phyloP scores from a whole-genome alignment of 2,797 vertebrate species.

The Argya squamiceps region DNA sequence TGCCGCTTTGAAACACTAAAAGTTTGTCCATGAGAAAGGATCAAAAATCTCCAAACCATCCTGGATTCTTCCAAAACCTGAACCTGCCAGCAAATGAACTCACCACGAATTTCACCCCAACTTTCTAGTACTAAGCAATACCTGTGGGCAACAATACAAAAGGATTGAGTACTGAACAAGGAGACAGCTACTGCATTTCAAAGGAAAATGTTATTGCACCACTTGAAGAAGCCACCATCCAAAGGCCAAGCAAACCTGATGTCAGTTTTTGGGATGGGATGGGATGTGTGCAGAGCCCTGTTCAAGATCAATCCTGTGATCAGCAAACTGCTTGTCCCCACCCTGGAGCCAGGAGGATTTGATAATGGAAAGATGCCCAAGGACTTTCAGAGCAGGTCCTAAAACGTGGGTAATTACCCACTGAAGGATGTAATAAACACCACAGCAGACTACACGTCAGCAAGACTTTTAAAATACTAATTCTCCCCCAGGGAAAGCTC shows the following conservation, averaged over 20 bases:
- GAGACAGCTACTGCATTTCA: neutral
- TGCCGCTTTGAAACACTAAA: neutral
- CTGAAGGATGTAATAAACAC: conserved; percentile 45
- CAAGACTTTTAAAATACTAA: conserved; percentile 50
- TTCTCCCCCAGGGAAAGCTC: conserved; percentile 34
- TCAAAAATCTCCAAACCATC: neutral
- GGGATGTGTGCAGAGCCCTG: neutral
- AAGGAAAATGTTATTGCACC: neutral
- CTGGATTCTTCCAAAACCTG: neutral
- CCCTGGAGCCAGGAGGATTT: conserved; percentile 6
- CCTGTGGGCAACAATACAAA: neutral
- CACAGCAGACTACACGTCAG: conserved; percentile 27
- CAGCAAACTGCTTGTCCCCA: conserved; percentile 12
- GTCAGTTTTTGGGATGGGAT: conserved; percentile 33
- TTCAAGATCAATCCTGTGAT: neutral
- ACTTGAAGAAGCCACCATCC: neutral
- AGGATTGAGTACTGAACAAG: neutral
- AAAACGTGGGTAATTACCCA: conserved; percentile 8
- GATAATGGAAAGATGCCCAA: neutral
- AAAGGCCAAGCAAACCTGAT: neutral
- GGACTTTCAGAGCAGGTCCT: neutral
- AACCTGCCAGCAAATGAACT: neutral
- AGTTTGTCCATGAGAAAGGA: neutral
- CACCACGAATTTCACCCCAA: neutral
- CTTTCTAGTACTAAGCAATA: neutral